A percentile compares a stretch with the other conserved stretches of the same genome.
phyloP scores from a whole-genome alignment of 1,140 invertebrate genomes.

The Magallana angulata region DNA sequence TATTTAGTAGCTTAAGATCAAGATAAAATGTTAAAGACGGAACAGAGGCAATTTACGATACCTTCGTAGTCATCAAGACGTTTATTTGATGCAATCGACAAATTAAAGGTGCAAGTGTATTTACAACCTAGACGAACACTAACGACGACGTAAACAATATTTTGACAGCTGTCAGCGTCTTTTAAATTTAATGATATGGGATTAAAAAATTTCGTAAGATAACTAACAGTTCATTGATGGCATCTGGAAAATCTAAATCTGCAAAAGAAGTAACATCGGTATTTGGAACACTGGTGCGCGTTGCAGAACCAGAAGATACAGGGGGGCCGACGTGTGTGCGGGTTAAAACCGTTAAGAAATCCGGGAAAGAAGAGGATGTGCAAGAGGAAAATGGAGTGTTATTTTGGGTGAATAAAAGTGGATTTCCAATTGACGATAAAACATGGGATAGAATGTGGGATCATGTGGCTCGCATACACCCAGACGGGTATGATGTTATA shows the following conservation, averaged over 20 bases:
- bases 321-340: slow-evolving; percentile 49
- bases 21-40: neutral
- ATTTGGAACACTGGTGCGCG: slow-evolving; percentile 50
- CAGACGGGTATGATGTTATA: slow-evolving; percentile 71
- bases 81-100: neutral
- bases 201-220: neutral
- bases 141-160: slow-evolving; percentile 59
- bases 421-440: slow-evolving; percentile 76
- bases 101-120: neutral
- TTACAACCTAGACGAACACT: slow-evolving; percentile 26
- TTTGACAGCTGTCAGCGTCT: slow-evolving; percentile 1
- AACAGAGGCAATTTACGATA: neutral
- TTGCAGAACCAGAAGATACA: slow-evolving; percentile 52
- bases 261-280: slow-evolving; percentile 28
- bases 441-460: slow-evolving; percentile 80
- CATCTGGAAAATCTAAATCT: slow-evolving; percentile 37
- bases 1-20: neutral
- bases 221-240: neutral
- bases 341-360: slow-evolving; percentile 47
- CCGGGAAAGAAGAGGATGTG: slow-evolving; percentile 65
- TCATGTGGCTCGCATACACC: slow-evolving; percentile 77
- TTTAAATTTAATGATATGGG: neutral
- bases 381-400: slow-evolving; percentile 76
- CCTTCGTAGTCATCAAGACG: neutral
- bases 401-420: slow-evolving; percentile 78